These are phyloP conservation scores for Steinernema carpocapsae DNA, from an alignment of 2,888 invertebrate genomes.

Conservation along the genomic window DNA sequence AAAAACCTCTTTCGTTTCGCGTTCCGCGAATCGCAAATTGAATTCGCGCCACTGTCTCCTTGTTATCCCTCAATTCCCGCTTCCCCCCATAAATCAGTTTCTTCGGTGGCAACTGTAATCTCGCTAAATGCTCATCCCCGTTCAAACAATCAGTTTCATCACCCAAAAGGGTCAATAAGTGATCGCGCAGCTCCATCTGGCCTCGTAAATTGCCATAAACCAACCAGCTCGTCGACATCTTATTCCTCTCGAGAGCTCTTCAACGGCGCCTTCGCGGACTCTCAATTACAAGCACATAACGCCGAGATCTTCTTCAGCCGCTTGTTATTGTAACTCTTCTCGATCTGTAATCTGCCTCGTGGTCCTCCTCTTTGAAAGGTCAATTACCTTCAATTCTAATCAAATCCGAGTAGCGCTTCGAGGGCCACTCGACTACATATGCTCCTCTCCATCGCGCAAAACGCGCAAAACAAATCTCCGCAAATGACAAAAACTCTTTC, in stretches of 20 bases:
- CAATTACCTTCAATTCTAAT: slow-evolving; percentile 21
- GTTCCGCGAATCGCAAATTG: background rate
- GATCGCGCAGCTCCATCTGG: slow-evolving; percentile 28
- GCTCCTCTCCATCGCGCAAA: slow-evolving; percentile 7
- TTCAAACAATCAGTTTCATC: slow-evolving; percentile 5
- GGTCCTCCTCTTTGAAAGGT: slow-evolving; percentile 6
- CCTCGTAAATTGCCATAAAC: slow-evolving; percentile 3
- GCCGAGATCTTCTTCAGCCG: background rate
- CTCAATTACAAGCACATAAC: slow-evolving; percentile 21
- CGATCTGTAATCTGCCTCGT: slow-evolving; percentile 22
- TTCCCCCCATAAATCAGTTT: slow-evolving; percentile 19
- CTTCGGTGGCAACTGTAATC: slow-evolving; percentile 16
- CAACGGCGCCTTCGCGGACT: slow-evolving; percentile 32
- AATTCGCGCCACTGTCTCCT: background rate
- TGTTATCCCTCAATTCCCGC: background rate
- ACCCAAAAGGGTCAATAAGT: slow-evolving; percentile 22
- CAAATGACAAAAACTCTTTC: background rate
- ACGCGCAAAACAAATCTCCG: slow-evolving; percentile 19
- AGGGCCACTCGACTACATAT: slow-evolving; percentile 8
- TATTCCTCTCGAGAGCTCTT: slow-evolving; percentile 16
- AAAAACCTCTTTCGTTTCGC: background rate
- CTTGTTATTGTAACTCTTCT: slow-evolving; percentile 30
- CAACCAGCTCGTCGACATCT: background rate
- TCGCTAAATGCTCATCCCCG: background rate
- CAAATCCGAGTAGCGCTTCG: slow-evolving; percentile 23